Evolutionary conservation across 1,140 invertebrate species (phyloP).

Genomic region (Drosophila pruinosa): DNA sequence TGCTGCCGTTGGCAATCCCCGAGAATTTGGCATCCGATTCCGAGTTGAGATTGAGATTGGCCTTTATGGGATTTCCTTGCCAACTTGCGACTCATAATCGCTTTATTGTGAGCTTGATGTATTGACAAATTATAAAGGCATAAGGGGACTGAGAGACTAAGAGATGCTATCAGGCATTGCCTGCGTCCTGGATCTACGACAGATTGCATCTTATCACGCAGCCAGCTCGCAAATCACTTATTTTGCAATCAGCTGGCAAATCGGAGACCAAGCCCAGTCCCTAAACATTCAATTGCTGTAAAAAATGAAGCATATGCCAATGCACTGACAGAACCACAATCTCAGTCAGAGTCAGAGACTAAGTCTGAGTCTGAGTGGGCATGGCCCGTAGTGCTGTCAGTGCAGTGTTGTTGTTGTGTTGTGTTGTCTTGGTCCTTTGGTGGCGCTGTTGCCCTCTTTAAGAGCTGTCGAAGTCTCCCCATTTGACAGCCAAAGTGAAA

Average conservation of each 20-base stretch:
- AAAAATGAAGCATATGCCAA: constrained; percentile 23
- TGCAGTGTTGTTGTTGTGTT: constrained; percentile 18
- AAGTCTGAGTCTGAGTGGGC: background rate
- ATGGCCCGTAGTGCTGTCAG: constrained; percentile 17
- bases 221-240: constrained; percentile 65
- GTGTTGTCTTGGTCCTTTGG: constrained; percentile 5
- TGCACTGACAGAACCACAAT: constrained; percentile 3
- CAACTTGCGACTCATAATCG: constrained; percentile 54
- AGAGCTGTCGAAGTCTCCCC: constrained; percentile 55
- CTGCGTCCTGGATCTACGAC: constrained; percentile 8
- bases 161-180: background rate
- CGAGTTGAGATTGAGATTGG: constrained; percentile 1
- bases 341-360: too few species aligned
- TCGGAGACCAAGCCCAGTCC: constrained; percentile 20
- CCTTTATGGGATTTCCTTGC: constrained; percentile 23
- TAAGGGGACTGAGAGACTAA: constrained; percentile 15
- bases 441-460: constrained; percentile 31
- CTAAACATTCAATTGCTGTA: constrained; percentile 7
- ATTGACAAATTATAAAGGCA: constrained; percentile 78
- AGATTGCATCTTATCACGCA: constrained; percentile 56
- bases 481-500: constrained; percentile 67
- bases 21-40: constrained; percentile 19
- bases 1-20: constrained; percentile 20
- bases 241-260: constrained; percentile 63
- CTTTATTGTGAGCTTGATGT: constrained; percentile 76